phyloP scores from a whole-genome alignment of 23 tunicate species.

The Trididemnum clinides region DNA sequence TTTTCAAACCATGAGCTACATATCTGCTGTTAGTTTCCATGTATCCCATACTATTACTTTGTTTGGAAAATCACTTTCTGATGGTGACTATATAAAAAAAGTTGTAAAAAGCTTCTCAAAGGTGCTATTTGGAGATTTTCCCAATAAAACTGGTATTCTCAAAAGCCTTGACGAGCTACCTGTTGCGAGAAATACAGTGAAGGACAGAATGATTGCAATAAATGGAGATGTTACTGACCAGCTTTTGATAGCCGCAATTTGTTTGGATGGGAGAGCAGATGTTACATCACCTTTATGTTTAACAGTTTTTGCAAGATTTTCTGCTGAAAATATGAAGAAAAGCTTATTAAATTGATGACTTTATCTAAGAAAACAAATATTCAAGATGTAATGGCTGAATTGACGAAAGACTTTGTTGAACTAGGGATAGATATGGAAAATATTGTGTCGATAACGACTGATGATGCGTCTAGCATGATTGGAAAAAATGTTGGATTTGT shows the following conservation, averaged over 20 bases:
- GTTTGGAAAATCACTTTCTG: slow-evolving; percentile 60
- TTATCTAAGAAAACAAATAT: slow-evolving; percentile 50
- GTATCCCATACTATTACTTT: slow-evolving; percentile 56
- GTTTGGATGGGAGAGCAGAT: slow-evolving; percentile 51
- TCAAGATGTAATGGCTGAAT: slow-evolving; percentile 50
- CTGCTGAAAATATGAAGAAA: slow-evolving; percentile 39
- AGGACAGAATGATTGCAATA: slow-evolving; percentile 42
- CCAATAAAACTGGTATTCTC: slow-evolving; percentile 50
- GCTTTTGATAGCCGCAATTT: slow-evolving; percentile 31
- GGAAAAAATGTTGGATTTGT: slow-evolving; percentile 43
- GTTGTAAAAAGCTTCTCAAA: slow-evolving; percentile 32
- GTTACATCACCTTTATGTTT: slow-evolving; percentile 32
- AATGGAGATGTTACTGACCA: slow-evolving; percentile 48
- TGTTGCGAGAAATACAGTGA: slow-evolving; percentile 43
- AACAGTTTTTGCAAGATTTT: slow-evolving; percentile 41
- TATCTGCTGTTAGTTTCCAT: slow-evolving; percentile 35
- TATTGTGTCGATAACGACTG: slow-evolving; percentile 9
- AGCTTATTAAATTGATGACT: slow-evolving; percentile 34
- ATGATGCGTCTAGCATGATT: slow-evolving; percentile 15
- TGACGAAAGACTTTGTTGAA: slow-evolving; percentile 17
- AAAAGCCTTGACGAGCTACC: slow-evolving; percentile 58
- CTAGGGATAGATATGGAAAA: slow-evolving; percentile 32
- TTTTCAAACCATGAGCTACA: neutral
- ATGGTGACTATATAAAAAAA: slow-evolving; percentile 48
- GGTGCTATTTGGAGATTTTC: slow-evolving; percentile 53